Conservation (phyloP, 2,888 invertebrate species). For the Tenthredo mesomela region DNA sequence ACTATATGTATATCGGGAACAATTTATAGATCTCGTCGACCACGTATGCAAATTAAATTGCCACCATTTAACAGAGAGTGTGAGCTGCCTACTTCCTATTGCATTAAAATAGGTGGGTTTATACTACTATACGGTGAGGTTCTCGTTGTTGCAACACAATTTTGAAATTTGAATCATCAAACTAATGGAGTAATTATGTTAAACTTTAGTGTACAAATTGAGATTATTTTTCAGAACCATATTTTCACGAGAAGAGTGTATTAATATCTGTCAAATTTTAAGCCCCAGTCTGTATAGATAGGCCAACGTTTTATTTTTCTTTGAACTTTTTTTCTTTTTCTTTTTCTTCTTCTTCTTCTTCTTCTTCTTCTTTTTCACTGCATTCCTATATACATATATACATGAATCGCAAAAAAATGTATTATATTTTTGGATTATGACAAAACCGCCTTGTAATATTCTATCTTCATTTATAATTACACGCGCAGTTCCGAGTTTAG, state of each 20-base stretch:
- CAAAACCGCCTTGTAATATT: neutral
- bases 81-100: slow-evolving; percentile 15
- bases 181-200: slow-evolving; percentile 49
- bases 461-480: neutral
- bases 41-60: slow-evolving; percentile 45
- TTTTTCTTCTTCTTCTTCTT: neutral
- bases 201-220: slow-evolving; percentile 12
- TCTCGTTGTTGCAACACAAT: slow-evolving; percentile 1
- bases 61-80: slow-evolving; percentile 36
- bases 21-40: slow-evolving; percentile 17
- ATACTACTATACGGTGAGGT: neutral
- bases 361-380: neutral
- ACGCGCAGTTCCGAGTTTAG: neutral
- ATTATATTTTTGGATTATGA: slow-evolving; percentile 36
- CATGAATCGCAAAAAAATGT: neutral
- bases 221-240: slow-evolving; percentile 29
- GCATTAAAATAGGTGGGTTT: slow-evolving; percentile 11
- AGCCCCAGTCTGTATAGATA: slow-evolving; percentile 17
- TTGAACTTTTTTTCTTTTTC: slow-evolving; percentile 14
- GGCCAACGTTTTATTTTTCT: slow-evolving; percentile 22
- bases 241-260: slow-evolving; percentile 32
- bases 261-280: slow-evolving; percentile 41
- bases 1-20: neutral
- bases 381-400: neutral
- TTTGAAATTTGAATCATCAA: slow-evolving; percentile 11